phyloP scores from a whole-genome alignment of 2,113 vertebrate species.

The Antennarius striatus region DNA sequence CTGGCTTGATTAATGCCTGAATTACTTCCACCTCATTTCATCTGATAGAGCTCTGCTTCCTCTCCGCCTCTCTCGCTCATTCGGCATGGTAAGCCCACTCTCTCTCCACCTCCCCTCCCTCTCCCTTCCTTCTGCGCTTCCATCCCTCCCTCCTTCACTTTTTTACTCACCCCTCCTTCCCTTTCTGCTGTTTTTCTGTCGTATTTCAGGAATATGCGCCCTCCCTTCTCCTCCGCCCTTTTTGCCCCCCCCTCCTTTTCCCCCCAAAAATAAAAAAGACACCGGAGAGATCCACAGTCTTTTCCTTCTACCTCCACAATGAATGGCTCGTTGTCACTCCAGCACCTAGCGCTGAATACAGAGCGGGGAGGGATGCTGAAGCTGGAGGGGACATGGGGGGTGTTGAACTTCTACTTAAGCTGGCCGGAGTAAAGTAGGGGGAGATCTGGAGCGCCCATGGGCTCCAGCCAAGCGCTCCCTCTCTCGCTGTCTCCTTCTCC shows the following conservation, averaged over 20 bases:
- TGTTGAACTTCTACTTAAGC: conserved; percentile 72
- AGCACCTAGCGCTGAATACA: conserved; percentile 82
- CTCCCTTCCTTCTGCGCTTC: conserved; percentile 50
- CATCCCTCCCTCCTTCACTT: conserved; percentile 55
- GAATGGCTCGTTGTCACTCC: conserved; percentile 82
- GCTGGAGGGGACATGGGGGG: conserved; percentile 38
- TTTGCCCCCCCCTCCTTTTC: conserved; percentile 7
- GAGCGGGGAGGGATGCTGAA: conserved; percentile 65
- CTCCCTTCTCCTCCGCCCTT: conserved; percentile 7
- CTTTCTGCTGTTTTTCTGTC: conserved; percentile 46
- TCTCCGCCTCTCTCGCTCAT: conserved; percentile 85
- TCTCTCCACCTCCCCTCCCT: conserved; percentile 51
- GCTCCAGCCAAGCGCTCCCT: conserved; percentile 52
- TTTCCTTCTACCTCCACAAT: conserved; percentile 78
- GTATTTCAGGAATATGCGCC: conserved; percentile 62
- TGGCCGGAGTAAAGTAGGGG: conserved; percentile 68
- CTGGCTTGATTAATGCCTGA: conserved; percentile 86
- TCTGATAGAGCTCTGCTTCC: conserved; percentile 85
- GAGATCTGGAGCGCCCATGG: conserved; percentile 44
- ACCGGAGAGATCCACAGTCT: conserved; percentile 80
- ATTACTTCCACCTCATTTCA: conserved; percentile 89
- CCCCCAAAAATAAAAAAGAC: conserved; percentile 51
- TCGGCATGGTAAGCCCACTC: conserved; percentile 77
- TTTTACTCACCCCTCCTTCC: conserved; percentile 59
- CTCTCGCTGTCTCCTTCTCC: conserved; percentile 49